These are phyloP conservation scores for Calidris pygmaea DNA, from an alignment of 2,113 vertebrate species.

Conservation along the genomic window DNA sequence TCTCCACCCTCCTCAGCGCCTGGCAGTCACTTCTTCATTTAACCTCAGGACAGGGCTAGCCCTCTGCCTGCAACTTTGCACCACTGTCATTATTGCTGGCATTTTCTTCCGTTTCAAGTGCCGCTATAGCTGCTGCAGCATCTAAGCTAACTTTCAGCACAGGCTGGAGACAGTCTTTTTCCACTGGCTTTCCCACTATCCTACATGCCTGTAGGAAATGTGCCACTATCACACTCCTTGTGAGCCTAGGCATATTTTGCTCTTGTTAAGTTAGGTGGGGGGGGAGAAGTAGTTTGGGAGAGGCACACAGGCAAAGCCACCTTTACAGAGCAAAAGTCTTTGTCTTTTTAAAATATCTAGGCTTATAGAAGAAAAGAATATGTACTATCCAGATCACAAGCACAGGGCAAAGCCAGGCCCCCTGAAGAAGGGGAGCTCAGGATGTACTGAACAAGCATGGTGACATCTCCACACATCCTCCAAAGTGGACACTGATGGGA, in stretches of 20 bases:
- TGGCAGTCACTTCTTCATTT: not conserved
- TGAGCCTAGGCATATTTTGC: not conserved
- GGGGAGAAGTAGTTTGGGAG: not conserved
- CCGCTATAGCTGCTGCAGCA: not conserved
- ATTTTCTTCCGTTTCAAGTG: not conserved
- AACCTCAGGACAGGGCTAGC: not conserved
- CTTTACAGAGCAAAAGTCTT: not conserved
- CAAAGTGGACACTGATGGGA: not conserved
- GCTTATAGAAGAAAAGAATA: not conserved
- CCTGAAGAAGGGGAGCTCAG: not conserved
- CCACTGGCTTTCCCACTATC: not conserved
- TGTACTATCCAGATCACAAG: not conserved
- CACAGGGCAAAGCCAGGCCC: not conserved
- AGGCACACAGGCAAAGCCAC: not conserved
- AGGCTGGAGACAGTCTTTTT: not conserved
- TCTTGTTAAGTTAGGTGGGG: not conserved
- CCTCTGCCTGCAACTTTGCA: not conserved
- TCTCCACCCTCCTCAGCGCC: not conserved
- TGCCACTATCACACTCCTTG: not conserved
- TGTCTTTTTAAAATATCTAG: not conserved
- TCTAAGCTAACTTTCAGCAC: not conserved
- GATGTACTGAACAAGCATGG: not conserved
- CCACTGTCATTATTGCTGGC: not conserved
- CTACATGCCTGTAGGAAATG: not conserved
- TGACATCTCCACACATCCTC: not conserved